These are phyloP conservation scores for Palythoa grandiflora DNA, from an alignment of 92 coral and sea anemone species.

Conservation along the genomic window DNA sequence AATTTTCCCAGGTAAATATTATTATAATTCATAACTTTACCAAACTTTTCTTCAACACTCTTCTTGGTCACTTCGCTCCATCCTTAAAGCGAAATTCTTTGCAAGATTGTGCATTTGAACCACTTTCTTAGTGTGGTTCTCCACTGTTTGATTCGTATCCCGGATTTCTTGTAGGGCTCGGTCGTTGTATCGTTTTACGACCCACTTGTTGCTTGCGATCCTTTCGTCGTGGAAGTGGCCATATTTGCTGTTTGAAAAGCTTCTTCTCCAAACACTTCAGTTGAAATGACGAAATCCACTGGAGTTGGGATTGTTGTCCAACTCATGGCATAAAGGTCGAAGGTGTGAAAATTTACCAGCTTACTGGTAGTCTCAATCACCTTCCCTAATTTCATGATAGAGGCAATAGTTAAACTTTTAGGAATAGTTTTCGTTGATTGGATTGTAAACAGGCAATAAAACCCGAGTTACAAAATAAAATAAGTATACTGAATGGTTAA, in stretches of 20 bases:
- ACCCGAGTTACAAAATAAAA: too few relatives aligned
- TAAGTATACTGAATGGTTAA: too few relatives aligned
- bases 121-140: constrained; percentile 72
- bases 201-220: constrained; percentile 58
- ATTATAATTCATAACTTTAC: constrained; percentile 45
- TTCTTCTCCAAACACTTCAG: constrained; percentile 66
- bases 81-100: constrained; percentile 57
- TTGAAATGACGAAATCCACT: constrained; percentile 65
- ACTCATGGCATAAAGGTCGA: constrained; percentile 63
- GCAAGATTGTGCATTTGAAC: constrained; percentile 71
- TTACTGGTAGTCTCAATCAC: constrained; percentile 56
- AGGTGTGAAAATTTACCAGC: constrained; percentile 71
- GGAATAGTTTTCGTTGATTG: constrained; percentile 45
- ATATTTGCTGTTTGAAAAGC: constrained; percentile 64
- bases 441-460: too few relatives aligned
- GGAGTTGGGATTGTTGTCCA: constrained; percentile 65
- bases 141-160: constrained; percentile 62
- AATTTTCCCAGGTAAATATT: constrained; percentile 60
- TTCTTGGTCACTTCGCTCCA: constrained; percentile 34
- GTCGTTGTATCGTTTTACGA: constrained; percentile 59
- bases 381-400: constrained; percentile 70
- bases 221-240: constrained; percentile 49
- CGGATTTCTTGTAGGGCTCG: constrained; percentile 53
- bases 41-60: constrained; percentile 51
- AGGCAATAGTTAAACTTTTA: constrained; percentile 60